These are phyloP conservation scores for Sebastes iracundus DNA, from an alignment of 2,797 vertebrate species.

Conservation along the genomic window DNA sequence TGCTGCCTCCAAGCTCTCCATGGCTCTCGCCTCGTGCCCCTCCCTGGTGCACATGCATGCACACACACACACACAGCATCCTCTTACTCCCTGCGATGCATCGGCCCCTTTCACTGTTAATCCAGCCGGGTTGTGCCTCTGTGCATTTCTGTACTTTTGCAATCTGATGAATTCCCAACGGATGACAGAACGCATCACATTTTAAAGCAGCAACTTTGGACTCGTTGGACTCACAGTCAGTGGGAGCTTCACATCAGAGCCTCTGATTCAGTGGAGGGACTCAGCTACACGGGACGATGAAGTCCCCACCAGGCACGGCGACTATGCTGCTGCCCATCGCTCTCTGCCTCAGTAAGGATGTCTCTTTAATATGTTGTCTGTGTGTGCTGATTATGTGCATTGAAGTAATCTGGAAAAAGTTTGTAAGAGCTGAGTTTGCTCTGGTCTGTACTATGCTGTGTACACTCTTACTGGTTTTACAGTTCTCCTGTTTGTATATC, in stretches of 20 bases:
- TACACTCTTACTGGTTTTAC: neutral
- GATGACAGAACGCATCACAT: slow-evolving; percentile 39
- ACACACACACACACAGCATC: slow-evolving; percentile 43
- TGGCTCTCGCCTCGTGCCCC: slow-evolving; percentile 33
- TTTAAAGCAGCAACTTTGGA: slow-evolving; percentile 41
- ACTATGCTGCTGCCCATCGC: slow-evolving; percentile 63
- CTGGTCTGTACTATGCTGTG: neutral
- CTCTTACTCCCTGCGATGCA: slow-evolving; percentile 59
- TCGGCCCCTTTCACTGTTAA: slow-evolving; percentile 63
- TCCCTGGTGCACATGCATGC: slow-evolving; percentile 12
- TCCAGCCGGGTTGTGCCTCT: slow-evolving; percentile 63
- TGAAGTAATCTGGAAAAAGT: neutral
- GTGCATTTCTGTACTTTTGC: slow-evolving; percentile 59
- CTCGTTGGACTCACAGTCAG: slow-evolving; percentile 46
- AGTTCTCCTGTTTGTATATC: neutral
- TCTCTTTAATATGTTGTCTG: neutral
- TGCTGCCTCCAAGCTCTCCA: slow-evolving; percentile 45
- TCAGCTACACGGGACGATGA: slow-evolving; percentile 56
- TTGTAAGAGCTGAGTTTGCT: neutral
- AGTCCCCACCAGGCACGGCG: slow-evolving; percentile 39
- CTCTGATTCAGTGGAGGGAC: slow-evolving; percentile 50
- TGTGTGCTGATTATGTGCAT: neutral
- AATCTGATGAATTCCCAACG: slow-evolving; percentile 63
- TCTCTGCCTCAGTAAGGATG: slow-evolving; percentile 74
- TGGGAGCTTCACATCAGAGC: slow-evolving; percentile 32